These are phyloP conservation scores for Allolobophora icterica DNA, from an alignment of 2,888 invertebrate species.

Conservation along the genomic window DNA sequence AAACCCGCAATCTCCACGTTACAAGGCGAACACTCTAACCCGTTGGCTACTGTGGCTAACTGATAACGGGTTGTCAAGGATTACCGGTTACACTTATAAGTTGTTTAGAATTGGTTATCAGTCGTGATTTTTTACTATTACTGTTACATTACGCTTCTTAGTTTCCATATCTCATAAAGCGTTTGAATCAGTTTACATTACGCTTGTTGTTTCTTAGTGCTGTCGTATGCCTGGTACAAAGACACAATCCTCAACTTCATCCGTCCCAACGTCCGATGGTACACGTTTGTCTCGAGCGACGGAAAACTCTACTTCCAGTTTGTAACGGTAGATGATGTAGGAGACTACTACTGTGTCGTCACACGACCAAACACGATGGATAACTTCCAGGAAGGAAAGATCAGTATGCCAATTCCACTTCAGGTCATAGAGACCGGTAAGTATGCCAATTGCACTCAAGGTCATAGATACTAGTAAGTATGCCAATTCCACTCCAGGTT, in stretches of 20 bases:
- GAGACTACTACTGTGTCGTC: conserved; percentile 54
- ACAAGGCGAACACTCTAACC: too few relatives aligned
- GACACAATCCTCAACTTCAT: conserved; percentile 89
- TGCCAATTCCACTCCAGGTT: conserved; percentile 55
- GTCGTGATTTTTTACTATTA: too few relatives aligned
- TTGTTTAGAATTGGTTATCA: too few relatives aligned
- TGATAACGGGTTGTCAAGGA: too few relatives aligned
- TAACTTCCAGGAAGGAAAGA: conserved; percentile 50
- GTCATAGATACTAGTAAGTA: conserved; percentile 56
- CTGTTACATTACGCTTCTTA: too few relatives aligned
- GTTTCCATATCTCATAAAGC: too few relatives aligned
- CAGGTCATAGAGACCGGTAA: conserved; percentile 54
- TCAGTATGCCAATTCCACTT: conserved; percentile 56
- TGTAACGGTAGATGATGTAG: conserved; percentile 77
- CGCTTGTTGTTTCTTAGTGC: conserved; percentile 32
- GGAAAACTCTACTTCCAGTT: conserved; percentile 93
- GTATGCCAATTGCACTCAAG: conserved; percentile 47
- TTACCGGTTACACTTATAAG: too few relatives aligned
- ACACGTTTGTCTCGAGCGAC: conserved; percentile 88
- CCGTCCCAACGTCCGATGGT: conserved; percentile 81
- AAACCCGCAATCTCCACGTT: too few relatives aligned
- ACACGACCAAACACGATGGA: conserved; percentile 49
- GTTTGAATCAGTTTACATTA: neutral
- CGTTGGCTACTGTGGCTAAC: too few relatives aligned
- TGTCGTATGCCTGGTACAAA: conserved; percentile 73